Evolutionary conservation across 2,888 invertebrate genomes (phyloP).

Genomic region (Drosophila paranaensis): DNA sequence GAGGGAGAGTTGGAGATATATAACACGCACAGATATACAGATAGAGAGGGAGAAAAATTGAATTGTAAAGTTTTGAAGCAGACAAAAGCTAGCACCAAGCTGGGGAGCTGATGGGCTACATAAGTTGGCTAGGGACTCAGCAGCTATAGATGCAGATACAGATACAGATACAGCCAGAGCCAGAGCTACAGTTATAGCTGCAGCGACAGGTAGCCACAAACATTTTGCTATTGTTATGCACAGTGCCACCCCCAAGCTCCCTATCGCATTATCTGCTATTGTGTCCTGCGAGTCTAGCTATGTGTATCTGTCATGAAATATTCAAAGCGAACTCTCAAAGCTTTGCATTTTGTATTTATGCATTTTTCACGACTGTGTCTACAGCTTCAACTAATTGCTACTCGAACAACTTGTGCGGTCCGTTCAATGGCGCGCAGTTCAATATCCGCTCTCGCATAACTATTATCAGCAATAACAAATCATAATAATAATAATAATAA

Average conservation of each 20-base stretch:
- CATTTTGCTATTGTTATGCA: constrained; percentile 47
- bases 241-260: background rate
- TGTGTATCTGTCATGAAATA: constrained; percentile 64
- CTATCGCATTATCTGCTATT: constrained; percentile 38
- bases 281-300: constrained; percentile 33
- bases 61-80: constrained; percentile 75
- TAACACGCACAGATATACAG: constrained; percentile 8
- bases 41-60: constrained; percentile 54
- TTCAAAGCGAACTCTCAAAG: constrained; percentile 57
- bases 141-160: constrained; percentile 20
- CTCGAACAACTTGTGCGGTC: constrained; percentile 62
- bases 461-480: constrained; percentile 24
- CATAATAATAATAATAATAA: background rate
- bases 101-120: constrained; percentile 50
- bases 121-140: constrained; percentile 52
- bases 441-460: constrained; percentile 50
- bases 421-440: constrained; percentile 43
- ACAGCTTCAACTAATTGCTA: constrained; percentile 62
- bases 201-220: constrained; percentile 60
- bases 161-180: constrained; percentile 9
- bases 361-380: constrained; percentile 45
- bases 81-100: constrained; percentile 50
- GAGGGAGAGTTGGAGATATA: background rate
- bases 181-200: constrained; percentile 36
- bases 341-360: constrained; percentile 34